These are phyloP conservation scores for Cuculus canorus DNA, from an alignment of 2,797 vertebrate genomes.

Conservation along the genomic window DNA sequence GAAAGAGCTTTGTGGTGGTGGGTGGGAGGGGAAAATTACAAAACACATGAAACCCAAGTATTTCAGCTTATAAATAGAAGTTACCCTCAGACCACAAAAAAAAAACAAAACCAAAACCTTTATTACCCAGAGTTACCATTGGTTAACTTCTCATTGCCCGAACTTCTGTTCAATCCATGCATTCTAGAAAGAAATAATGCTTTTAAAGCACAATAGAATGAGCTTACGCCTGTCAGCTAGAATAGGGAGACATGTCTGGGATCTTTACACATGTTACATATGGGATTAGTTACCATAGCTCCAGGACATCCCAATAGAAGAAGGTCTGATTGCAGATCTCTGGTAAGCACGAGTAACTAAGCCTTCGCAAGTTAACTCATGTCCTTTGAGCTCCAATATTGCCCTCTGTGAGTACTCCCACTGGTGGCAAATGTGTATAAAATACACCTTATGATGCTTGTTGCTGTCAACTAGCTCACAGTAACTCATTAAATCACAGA, in stretches of 20 bases:
- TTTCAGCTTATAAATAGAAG: neutral
- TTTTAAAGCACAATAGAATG: neutral
- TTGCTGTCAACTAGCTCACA: neutral
- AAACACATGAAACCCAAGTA: neutral
- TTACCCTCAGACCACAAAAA: neutral
- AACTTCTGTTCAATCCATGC: neutral
- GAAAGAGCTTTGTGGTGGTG: neutral
- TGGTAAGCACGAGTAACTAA: neutral
- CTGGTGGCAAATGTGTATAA: accelerated
- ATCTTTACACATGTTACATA: neutral
- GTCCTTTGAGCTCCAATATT: neutral
- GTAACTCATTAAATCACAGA: neutral
- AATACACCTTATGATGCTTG: neutral
- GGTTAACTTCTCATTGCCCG: neutral
- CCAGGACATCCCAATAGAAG: neutral
- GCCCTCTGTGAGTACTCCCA: accelerated
- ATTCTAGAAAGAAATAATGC: neutral
- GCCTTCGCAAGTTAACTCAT: neutral
- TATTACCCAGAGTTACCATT: neutral
- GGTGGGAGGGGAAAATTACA: accelerated
- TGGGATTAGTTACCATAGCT: neutral
- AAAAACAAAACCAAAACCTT: neutral
- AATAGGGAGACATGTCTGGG: neutral
- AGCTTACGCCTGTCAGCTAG: neutral
- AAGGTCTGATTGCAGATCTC: neutral